These are phyloP conservation scores for Nasonia longicornis DNA, from an alignment of 1,140 invertebrate species.

Conservation along the genomic window DNA sequence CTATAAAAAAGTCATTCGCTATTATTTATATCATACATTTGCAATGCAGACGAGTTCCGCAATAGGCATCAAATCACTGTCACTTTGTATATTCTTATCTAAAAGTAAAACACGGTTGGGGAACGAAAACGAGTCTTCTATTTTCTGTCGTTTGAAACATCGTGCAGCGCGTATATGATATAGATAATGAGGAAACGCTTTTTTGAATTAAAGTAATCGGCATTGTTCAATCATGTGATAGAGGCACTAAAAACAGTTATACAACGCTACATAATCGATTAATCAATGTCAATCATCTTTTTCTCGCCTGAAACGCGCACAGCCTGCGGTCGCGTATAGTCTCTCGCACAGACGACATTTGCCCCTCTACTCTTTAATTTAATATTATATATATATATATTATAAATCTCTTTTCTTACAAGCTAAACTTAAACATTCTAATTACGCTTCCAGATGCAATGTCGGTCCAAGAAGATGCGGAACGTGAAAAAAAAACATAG, in stretches of 20 bases:
- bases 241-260: slow-evolving; percentile 28
- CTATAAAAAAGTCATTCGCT: slow-evolving; percentile 1
- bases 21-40: slow-evolving; percentile 19
- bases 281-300: slow-evolving; percentile 12
- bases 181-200: slow-evolving; percentile 7
- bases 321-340: slow-evolving; percentile 40
- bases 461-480: slow-evolving; percentile 32
- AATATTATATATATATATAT: slow-evolving; percentile 29
- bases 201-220: neutral
- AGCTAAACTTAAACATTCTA: slow-evolving; percentile 34
- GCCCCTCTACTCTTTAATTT: slow-evolving; percentile 11
- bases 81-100: neutral
- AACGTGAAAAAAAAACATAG: slow-evolving; percentile 8
- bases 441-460: slow-evolving; percentile 39
- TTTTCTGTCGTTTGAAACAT: neutral
- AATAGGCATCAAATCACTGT: neutral
- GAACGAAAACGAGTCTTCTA: neutral
- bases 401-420: slow-evolving; percentile 40
- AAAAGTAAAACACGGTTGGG: neutral
- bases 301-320: slow-evolving; percentile 34
- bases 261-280: slow-evolving; percentile 16
- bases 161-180: neutral
- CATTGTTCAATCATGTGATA: slow-evolving; percentile 11
- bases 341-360: slow-evolving; percentile 32
- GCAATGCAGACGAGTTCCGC: too few relatives aligned